Evolutionary conservation across 2,797 vertebrate species (phyloP), one percentile per base, ranked within the genome.

Genomic region (Mycteria americana): DNA sequence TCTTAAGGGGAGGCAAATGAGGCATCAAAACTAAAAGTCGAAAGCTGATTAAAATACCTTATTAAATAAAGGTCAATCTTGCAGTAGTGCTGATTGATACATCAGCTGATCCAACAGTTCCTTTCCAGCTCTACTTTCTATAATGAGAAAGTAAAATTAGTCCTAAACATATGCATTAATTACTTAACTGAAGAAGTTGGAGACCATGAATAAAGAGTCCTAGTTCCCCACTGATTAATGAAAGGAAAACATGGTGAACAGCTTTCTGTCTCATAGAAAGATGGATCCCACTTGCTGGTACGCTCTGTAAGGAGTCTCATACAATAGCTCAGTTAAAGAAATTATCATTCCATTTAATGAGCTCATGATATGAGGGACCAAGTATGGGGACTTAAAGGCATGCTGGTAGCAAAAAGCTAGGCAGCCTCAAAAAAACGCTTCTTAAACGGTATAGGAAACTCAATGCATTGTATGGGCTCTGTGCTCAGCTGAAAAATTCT

Each of bases 21-120:
- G 59, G 53, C 83, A 91, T 73, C 57, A 84, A 86, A 93, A 94
- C 73, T 70, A 56, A 45, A 93, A 91, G 89, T 73, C 4, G 1
- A 88, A 95, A 94, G 93, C 95, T 96, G 95, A 97, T 97, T 97
- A 96, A 94, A 96, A 84, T 76, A 69, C 39, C 76, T 94, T 95
- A 91, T 91, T 94, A 96, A 92, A 90, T 88, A 96, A 96, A 96
- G 95, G 93, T 96, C 93, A 95, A 41, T 76, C 93, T 91, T n/a
- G 12, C 79, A 65, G 24, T 50, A 88, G 75, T 78, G 59, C 92
- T 96, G 96, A 93, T 89, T 95, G 93, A 96, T 97, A 57, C 18
- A 88, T 94, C 91, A 97, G 87, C 89, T 97, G 92, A 97, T 96
- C 87, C 73, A 92, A 78, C 39, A 37, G 82, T 73, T 93, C 76